These are phyloP conservation scores for Ferdinandea cuprea DNA, from an alignment of 2,888 invertebrate genomes.

Conservation along the genomic window DNA sequence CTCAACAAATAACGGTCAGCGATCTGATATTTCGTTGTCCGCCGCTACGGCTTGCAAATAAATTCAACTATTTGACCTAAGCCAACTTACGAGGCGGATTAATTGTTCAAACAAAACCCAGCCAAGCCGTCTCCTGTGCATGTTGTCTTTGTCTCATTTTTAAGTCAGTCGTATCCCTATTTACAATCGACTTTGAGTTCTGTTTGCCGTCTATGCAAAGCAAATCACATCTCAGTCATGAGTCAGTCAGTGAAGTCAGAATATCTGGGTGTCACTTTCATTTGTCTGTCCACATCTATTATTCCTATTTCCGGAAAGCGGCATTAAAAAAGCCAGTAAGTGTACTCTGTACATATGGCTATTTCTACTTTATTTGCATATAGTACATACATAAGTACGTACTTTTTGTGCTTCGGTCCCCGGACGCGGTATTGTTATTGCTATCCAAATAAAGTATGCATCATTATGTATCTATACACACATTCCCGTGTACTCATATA, in stretches of 20 bases:
- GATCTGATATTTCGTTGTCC: too few species aligned
- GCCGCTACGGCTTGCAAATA: not conserved
- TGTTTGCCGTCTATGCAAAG: constrained; percentile 4
- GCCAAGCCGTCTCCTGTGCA: not conserved
- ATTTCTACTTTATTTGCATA: constrained; percentile 4
- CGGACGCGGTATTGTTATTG: not conserved
- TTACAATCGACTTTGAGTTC: not conserved
- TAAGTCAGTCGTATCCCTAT: not conserved
- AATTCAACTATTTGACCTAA: constrained; percentile 1
- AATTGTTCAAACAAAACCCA: not conserved
- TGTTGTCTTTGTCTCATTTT: not conserved
- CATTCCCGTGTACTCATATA: not conserved
- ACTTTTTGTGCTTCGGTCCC: not conserved
- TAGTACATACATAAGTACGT: not conserved
- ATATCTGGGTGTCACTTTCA: constrained; percentile 17
- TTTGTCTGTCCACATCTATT: constrained; percentile 17
- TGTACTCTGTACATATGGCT: not conserved
- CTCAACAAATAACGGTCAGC: too few species aligned
- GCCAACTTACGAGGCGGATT: not conserved
- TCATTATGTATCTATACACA: not conserved
- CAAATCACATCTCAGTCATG: too few species aligned
- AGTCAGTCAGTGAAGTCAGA: not conserved
- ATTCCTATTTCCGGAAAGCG: constrained; percentile 27
- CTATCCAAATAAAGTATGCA: not conserved
- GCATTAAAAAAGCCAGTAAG: not conserved